Conservation (phyloP, 1,140 invertebrate genomes). For the Archivesica marissinica region DNA sequence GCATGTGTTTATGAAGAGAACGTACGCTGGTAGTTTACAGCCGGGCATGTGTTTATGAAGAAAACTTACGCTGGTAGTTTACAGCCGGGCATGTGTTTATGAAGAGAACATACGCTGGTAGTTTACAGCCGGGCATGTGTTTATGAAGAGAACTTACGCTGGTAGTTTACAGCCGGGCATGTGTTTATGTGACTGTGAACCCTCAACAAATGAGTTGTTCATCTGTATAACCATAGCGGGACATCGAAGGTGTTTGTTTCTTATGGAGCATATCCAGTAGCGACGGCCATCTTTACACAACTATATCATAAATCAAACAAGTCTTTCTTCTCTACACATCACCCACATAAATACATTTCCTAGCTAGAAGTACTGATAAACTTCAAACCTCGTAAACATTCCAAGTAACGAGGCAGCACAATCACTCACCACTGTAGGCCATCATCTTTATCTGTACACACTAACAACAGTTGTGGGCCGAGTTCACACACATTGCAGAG, state of each 20-base stretch:
- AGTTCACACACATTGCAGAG: too few relatives aligned
- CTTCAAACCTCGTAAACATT: too few relatives aligned
- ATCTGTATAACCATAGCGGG: conserved; percentile 54
- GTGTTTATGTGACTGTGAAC: conserved; percentile 41
- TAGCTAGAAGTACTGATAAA: too few relatives aligned
- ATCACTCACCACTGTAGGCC: too few relatives aligned
- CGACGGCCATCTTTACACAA: conserved; percentile 27
- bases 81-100: conserved; percentile 43
- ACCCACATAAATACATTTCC: too few relatives aligned
- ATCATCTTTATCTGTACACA: too few relatives aligned
- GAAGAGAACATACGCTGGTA: conserved; percentile 44
- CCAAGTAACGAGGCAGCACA: too few relatives aligned
- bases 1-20: too few relatives aligned
- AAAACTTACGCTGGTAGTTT: conserved; percentile 47
- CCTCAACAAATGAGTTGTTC: conserved; percentile 24
- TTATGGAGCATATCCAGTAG: conserved; percentile 53
- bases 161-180: conserved; percentile 30
- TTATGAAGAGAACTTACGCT: conserved; percentile 46
- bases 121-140: conserved; percentile 35
- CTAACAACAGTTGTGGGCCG: background rate
- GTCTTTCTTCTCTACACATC: too few relatives aligned
- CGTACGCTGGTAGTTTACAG: conserved; percentile 31
- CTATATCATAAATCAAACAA: conserved; percentile 13
- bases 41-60: conserved; percentile 52
- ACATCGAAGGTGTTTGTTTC: conserved; percentile 56